Percentiles rank a stretch among this genome's conserved stretches.
These are phyloP conservation scores for Pocillopora verrucosa DNA, from an alignment of 64 coral and sea anemone genomes.

Conservation along the genomic window DNA sequence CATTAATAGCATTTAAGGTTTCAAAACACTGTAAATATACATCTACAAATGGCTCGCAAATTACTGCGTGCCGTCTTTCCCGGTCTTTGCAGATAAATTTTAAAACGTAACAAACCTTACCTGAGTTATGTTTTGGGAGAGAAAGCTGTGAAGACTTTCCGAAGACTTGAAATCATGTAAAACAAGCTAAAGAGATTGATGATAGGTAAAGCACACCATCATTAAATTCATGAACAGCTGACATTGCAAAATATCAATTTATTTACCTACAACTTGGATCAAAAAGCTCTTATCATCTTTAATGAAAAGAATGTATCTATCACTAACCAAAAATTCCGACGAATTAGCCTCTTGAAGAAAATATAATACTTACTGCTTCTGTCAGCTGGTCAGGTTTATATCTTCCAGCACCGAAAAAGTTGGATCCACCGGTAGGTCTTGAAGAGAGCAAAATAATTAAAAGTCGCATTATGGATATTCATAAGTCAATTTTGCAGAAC, in stretches of 20 bases:
- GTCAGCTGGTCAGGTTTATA: slow-evolving; percentile 94
- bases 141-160: slow-evolving; percentile 66
- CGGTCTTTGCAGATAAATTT: not conserved
- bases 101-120: not conserved
- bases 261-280: no score
- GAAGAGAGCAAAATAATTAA: not conserved
- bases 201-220: no score
- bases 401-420: slow-evolving; percentile 80
- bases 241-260: not conserved
- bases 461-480: no score
- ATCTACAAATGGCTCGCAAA: no score
- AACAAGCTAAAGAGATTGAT: slow-evolving; percentile 61
- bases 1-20: no score
- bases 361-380: slow-evolving; percentile 65
- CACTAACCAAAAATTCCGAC: no score
- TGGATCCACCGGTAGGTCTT: slow-evolving; percentile 82
- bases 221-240: no score
- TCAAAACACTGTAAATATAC: not conserved
- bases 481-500: no score
- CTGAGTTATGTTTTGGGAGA: slow-evolving; percentile 76
- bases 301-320: no score
- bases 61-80: not conserved
- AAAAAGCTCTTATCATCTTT: no score
- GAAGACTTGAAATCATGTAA: slow-evolving; percentile 62
- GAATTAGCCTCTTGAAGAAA: not conserved